Evolutionary conservation across 2,113 vertebrate genomes (phyloP).

Genomic region (Sarotherodon lohbergeri): DNA sequence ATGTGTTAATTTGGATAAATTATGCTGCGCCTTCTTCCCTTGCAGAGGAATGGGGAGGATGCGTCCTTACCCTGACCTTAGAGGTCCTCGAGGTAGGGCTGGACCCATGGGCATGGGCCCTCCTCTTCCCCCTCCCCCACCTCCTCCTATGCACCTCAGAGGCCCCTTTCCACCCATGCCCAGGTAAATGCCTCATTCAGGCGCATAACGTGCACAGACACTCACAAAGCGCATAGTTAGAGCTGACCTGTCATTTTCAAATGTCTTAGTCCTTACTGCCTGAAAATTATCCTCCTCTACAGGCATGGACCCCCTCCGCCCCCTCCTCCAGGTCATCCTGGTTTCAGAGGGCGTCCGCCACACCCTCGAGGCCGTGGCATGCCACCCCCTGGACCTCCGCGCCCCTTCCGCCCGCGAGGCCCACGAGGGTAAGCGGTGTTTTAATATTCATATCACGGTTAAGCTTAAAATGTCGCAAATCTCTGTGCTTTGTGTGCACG

Average conservation of each 20-base stretch:
- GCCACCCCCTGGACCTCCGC: conserved; percentile 52
- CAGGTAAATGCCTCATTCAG: conserved; percentile 40
- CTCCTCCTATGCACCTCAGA: conserved; percentile 61
- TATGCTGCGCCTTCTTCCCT: background rate
- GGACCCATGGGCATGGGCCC: conserved; percentile 62
- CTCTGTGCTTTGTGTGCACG: background rate
- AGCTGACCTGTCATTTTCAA: background rate
- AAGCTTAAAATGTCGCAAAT: background rate
- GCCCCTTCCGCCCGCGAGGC: conserved; percentile 58
- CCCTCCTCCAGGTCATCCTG: conserved; percentile 57
- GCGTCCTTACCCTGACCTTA: conserved; percentile 66
- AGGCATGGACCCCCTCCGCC: conserved; percentile 63
- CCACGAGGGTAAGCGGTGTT: conserved; percentile 71
- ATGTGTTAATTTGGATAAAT: background rate
- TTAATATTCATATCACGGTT: background rate
- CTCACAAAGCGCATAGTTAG: background rate
- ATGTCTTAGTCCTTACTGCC: background rate
- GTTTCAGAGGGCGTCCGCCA: conserved; percentile 66
- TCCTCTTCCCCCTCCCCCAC: conserved; percentile 45
- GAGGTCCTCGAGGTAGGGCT: conserved; percentile 53
- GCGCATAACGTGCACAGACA: background rate
- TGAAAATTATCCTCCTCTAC: background rate
- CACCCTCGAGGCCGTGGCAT: conserved; percentile 59
- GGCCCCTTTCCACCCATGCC: conserved; percentile 64
- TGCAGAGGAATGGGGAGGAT: conserved; percentile 71